Evolutionary conservation across 2,888 invertebrate genomes (phyloP), one percentile per base, ranked within the genome.

Genomic region (Melanophora roralis): DNA sequence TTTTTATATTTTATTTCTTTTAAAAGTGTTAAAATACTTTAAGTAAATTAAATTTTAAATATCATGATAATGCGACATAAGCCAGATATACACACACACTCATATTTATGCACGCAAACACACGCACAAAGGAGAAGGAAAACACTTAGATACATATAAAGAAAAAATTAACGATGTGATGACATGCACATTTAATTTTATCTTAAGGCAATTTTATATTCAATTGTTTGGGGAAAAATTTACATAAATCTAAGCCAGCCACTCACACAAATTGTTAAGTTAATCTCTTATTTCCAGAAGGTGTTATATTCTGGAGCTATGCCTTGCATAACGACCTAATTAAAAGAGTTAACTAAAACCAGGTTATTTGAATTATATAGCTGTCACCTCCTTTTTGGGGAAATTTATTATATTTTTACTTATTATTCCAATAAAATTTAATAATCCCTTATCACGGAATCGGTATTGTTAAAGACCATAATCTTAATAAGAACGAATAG

Each of bases 31-130:
- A 51, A 79, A 75, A 75, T 72, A 19, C 62, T 75, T 75, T 80
- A 67, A 72, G 67, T 67, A 75, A 72, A 80, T 80, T 80, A 80
- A 80, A 75, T 75, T 80, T 76, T 80, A 65, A 68, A 49, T 68
- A 68, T 57, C 62, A 64, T 64, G 74, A 64, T 59, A 64, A 69
- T 23, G 16, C 34, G 49, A 68, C 47, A 64, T 74, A 47, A 55
- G 1, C 11, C 1, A 60, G 36, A 47, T 5, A 36, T 6, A 3
- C 7, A 40, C n/a, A 19, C 38, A 43, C 27, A 32, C 7, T 32
- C 2, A 19, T 1, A 27, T n/a, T n/a, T n/a, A n/a, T n/a, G n/a
- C n/a, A n/a, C n/a, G n/a, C n/a, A n/a, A n/a, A n/a, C n/a, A n/a
- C n/a, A n/a, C n/a, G n/a, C n/a, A n/a, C n/a, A 47, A 9, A 47